Evolutionary conservation across 1,140 invertebrate genomes (phyloP).

Genomic region (Eulimnadia texana): DNA sequence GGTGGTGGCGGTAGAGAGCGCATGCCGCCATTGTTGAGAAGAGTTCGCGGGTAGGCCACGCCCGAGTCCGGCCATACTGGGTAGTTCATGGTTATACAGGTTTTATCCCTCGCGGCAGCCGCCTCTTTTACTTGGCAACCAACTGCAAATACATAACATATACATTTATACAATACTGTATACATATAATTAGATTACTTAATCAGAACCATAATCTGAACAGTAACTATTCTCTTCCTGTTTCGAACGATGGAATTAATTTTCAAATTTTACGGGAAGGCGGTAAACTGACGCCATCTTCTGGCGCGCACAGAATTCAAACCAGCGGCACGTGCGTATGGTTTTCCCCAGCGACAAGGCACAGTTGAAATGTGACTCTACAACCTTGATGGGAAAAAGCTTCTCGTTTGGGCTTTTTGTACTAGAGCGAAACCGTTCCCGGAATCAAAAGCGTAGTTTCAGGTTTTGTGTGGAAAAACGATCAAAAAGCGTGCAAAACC

Average conservation of each 20-base stretch:
- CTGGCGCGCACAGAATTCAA: neutral
- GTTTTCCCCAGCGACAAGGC: neutral
- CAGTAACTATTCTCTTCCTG: too few relatives aligned
- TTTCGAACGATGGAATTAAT: too few relatives aligned
- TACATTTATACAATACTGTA: too few relatives aligned
- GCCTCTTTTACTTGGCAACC: neutral
- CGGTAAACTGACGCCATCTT: neutral
- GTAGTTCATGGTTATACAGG: constrained; percentile 1
- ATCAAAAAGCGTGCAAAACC: neutral
- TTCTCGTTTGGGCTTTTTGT: neutral
- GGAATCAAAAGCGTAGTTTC: neutral
- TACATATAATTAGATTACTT: too few relatives aligned
- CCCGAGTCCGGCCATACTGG: constrained; percentile 12
- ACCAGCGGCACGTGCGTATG: neutral
- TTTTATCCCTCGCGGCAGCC: neutral
- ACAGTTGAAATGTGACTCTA: neutral
- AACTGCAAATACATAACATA: neutral
- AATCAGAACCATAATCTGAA: too few relatives aligned
- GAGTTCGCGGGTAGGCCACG: constrained; percentile 9
- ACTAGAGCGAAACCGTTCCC: neutral
- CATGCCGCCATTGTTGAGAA: constrained; percentile 6
- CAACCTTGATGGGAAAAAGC: neutral
- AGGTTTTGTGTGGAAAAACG: neutral
- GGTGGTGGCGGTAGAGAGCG: constrained; percentile 1
- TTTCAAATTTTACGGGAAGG: too few relatives aligned